Conservation (phyloP, 2,113 vertebrate species). For the Grammomys surdaster region DNA sequence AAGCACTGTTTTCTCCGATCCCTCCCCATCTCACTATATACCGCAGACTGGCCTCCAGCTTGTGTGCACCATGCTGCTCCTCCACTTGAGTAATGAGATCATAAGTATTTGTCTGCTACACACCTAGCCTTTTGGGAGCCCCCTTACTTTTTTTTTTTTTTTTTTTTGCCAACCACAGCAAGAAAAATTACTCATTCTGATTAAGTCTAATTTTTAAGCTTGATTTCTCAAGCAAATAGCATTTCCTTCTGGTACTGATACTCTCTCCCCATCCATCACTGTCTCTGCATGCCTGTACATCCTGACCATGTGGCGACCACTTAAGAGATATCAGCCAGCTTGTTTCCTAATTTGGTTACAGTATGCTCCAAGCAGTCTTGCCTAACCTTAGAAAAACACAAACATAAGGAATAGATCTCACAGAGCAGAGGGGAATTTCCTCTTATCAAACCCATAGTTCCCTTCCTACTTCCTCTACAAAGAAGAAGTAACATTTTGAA, state of each 20-base stretch:
- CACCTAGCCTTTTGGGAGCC: background rate
- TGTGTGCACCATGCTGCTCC: background rate
- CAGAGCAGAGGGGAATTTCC: constrained; percentile 84
- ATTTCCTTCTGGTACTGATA: constrained; percentile 54
- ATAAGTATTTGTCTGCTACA: background rate
- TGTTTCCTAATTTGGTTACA: constrained; percentile 91
- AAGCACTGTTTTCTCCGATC: background rate
- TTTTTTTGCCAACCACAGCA: background rate
- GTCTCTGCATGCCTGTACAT: constrained; percentile 55
- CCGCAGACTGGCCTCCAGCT: background rate
- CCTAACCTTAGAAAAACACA: constrained; percentile 82
- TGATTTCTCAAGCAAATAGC: constrained; percentile 53
- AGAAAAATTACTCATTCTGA: constrained; percentile 9
- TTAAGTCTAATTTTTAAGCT: constrained; percentile 45
- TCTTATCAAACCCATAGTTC: constrained; percentile 76
- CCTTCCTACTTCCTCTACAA: constrained; percentile 82
- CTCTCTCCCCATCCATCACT: constrained; percentile 40
- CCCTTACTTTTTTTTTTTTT: background rate
- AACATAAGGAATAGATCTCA: constrained; percentile 75
- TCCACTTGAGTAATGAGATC: background rate
- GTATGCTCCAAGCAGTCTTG: constrained; percentile 80
- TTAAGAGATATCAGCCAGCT: constrained; percentile 65
- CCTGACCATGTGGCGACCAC: constrained; percentile 59
- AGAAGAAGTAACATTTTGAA: constrained; percentile 83
- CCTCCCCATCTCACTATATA: background rate